Evolutionary conservation across 2,113 vertebrate species (phyloP).

Genomic region (Phaethon lepturus): DNA sequence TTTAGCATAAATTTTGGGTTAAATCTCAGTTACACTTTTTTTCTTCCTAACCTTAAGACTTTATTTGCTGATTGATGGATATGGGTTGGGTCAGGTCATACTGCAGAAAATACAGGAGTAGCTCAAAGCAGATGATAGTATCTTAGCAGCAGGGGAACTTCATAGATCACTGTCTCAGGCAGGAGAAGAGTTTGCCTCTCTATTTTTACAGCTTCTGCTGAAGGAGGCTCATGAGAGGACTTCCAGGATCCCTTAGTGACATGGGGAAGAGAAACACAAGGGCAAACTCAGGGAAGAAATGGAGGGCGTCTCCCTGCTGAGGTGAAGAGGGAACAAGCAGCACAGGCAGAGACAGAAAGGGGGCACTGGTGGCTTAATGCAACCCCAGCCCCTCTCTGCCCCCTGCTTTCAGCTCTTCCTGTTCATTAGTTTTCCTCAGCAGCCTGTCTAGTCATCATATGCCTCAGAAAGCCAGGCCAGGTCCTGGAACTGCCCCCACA

Average conservation of each 20-base stretch:
- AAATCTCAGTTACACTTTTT: not conserved
- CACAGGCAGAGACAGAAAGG: not conserved
- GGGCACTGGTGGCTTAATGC: not conserved
- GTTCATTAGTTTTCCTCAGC: not conserved
- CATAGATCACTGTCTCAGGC: not conserved
- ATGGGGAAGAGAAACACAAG: not conserved
- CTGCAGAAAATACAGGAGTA: not conserved
- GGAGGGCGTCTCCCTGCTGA: not conserved
- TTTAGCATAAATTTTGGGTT: not conserved
- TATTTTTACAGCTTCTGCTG: not conserved
- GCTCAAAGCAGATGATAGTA: not conserved
- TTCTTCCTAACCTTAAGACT: not conserved
- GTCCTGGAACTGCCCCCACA: not conserved
- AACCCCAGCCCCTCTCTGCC: not conserved
- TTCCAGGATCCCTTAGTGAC: not conserved
- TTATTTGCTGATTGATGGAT: not conserved
- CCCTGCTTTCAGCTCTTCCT: too few species aligned
- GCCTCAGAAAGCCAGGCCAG: not conserved
- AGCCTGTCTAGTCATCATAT: fast-evolving
- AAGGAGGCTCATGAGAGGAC: not conserved
- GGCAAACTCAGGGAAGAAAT: not conserved
- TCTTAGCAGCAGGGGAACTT: constrained; percentile 28
- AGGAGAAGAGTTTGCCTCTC: not conserved
- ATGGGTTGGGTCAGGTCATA: not conserved
- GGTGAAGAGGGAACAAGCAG: not conserved